Conservation (phyloP, 2,888 invertebrate genomes). For the Cryptus viduatorius region DNA sequence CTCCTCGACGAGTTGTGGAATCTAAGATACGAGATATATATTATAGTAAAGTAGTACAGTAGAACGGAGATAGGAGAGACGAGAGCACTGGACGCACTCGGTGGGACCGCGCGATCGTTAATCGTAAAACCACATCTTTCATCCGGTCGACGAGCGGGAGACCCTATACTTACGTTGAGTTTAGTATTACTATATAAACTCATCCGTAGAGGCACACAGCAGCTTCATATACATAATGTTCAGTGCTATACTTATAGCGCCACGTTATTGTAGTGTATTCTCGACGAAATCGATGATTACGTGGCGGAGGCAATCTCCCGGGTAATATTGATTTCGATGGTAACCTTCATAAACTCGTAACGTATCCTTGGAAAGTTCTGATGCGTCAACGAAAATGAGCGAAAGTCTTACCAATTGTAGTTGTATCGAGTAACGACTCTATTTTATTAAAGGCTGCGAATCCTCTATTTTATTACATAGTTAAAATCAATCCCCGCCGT, state of each 20-base stretch:
- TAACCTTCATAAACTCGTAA: not conserved
- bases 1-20: constrained; percentile 19
- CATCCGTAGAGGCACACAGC: not conserved
- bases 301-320: constrained; percentile 16
- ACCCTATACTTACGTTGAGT: constrained; percentile 34
- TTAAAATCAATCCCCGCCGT: not conserved
- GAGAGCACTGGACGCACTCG: constrained; percentile 49
- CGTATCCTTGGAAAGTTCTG: not conserved
- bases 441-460: no score
- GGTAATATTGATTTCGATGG: constrained; percentile 8
- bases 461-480: no score
- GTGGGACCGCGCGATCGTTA: constrained; percentile 37
- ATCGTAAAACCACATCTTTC: constrained; percentile 56
- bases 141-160: constrained; percentile 54
- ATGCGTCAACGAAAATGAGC: not conserved
- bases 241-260: not conserved
- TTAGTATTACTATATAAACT: constrained; percentile 31
- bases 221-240: not conserved
- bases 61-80: constrained; percentile 25
- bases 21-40: constrained; percentile 6
- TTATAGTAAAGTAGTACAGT: constrained; percentile 3
- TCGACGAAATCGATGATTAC: constrained; percentile 18
- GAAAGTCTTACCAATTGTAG: constrained; percentile 21
- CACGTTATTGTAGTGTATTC: not conserved
- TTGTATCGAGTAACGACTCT: no score